Percentiles rank a stretch among this genome's conserved stretches.
Conservation (phyloP, 1,140 invertebrate species). For the Doryteuthis pealeii region DNA sequence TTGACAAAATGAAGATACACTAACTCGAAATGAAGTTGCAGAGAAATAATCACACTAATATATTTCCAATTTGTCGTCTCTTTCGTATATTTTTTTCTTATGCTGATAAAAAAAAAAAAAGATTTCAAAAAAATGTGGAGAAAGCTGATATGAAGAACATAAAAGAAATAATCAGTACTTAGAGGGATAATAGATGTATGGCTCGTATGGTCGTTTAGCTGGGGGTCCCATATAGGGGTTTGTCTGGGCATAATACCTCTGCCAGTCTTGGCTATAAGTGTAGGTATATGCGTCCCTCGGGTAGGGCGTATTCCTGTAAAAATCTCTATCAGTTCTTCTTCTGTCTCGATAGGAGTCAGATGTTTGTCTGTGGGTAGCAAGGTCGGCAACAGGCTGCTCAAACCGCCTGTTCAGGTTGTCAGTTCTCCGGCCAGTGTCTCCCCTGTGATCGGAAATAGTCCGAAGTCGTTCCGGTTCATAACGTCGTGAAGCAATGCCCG, state of each 20-base stretch:
- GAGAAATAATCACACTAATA: background rate
- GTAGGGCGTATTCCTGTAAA: background rate
- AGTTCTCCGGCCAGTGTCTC: background rate
- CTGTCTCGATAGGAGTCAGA: background rate
- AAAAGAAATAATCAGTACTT: background rate
- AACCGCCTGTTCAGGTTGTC: background rate
- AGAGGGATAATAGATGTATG: conserved; percentile 1
- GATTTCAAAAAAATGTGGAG: background rate
- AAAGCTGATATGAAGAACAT: background rate
- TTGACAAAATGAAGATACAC: background rate
- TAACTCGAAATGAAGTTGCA: background rate
- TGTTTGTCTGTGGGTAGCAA: background rate
- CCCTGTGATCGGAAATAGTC: background rate
- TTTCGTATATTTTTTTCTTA: background rate
- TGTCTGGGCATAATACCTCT: background rate
- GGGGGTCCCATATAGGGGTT: background rate
- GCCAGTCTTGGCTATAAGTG: background rate
- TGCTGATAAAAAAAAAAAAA: background rate
- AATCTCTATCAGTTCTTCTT: background rate
- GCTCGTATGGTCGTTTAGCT: conserved; percentile 1
- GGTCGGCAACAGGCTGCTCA: background rate
- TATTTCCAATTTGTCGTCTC: background rate
- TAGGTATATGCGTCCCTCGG: background rate
- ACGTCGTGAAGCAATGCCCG: background rate
- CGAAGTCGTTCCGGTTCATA: background rate